A percentile compares a stretch with the other conserved stretches of the same genome.
Evolutionary conservation across 2,888 invertebrate genomes (phyloP).

Genomic region (Acanthopleura granulata): DNA sequence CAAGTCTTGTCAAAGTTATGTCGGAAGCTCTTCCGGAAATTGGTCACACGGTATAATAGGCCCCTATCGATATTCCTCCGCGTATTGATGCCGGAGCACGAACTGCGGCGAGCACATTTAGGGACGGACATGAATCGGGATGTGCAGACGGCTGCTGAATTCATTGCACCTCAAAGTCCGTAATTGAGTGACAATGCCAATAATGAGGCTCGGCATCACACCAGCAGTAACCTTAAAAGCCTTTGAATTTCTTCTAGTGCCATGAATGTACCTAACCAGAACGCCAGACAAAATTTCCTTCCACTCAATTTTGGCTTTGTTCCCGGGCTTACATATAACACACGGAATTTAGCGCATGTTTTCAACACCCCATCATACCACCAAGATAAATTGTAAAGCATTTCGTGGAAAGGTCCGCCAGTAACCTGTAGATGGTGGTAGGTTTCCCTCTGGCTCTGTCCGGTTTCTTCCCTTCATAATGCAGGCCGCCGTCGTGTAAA

Average conservation of each 20-base stretch:
- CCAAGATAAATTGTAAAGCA: no score
- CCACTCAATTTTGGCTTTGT: no score
- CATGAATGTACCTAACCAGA: no score
- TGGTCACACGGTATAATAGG: constrained; percentile 12
- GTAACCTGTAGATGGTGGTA: no score
- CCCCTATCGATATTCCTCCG: neutral
- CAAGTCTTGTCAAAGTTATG: constrained; percentile 12
- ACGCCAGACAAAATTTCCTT: no score
- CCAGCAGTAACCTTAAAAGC: neutral
- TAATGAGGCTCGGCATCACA: neutral
- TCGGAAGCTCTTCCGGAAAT: constrained; percentile 8
- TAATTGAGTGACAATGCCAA: constrained; percentile 3
- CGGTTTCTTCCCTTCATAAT: no score
- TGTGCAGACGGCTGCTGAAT: neutral
- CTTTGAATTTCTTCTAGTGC: neutral
- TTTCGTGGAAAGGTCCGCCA: no score
- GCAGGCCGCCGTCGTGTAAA: no score
- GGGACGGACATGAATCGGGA: neutral
- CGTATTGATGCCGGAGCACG: neutral
- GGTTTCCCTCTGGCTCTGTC: no score
- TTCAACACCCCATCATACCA: no score
- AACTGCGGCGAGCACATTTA: neutral
- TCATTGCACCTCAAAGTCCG: neutral
- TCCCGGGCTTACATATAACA: no score
- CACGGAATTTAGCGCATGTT: no score